Percentiles rank a stretch among this genome's conserved stretches.
Conservation (phyloP, 2,797 vertebrate genomes). For the Lithobates sylvaticus region DNA sequence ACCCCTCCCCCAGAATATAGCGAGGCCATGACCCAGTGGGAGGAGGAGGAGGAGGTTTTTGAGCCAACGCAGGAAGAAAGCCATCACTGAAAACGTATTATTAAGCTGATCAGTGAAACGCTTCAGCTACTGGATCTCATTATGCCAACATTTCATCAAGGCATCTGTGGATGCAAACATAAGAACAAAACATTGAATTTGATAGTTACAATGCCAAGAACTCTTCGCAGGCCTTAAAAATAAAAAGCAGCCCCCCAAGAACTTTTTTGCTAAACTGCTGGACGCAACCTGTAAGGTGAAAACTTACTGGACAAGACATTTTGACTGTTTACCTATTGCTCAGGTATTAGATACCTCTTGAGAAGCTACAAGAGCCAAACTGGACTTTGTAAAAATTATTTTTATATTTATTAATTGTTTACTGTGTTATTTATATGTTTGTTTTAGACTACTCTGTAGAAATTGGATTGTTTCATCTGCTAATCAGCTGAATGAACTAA, state of each 20-base stretch:
- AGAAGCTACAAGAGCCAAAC: neutral
- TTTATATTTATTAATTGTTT: slow-evolving; percentile 23
- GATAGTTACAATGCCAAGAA: neutral
- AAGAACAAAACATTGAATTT: neutral
- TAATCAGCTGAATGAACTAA: neutral
- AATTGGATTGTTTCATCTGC: neutral
- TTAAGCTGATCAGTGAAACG: too few relatives aligned
- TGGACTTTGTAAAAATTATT: slow-evolving; percentile 14
- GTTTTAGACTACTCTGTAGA: neutral
- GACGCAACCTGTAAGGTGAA: neutral
- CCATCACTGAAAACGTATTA: neutral
- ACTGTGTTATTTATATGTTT: slow-evolving; percentile 35
- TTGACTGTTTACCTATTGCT: neutral
- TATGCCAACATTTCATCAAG: neutral
- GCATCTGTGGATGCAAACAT: neutral
- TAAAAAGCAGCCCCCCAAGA: neutral
- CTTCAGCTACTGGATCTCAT: neutral
- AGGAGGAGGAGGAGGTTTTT: slow-evolving; percentile 32
- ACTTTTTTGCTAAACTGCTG: neutral
- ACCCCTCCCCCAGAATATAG: slow-evolving; percentile 53
- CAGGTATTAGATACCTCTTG: neutral
- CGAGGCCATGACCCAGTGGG: slow-evolving; percentile 10
- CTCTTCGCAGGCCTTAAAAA: too few relatives aligned
- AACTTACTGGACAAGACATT: neutral
- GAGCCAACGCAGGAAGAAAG: slow-evolving; percentile 17